phyloP scores from a whole-genome alignment of 2,888 invertebrate genomes.

The Orthonychiurus folsomi region DNA sequence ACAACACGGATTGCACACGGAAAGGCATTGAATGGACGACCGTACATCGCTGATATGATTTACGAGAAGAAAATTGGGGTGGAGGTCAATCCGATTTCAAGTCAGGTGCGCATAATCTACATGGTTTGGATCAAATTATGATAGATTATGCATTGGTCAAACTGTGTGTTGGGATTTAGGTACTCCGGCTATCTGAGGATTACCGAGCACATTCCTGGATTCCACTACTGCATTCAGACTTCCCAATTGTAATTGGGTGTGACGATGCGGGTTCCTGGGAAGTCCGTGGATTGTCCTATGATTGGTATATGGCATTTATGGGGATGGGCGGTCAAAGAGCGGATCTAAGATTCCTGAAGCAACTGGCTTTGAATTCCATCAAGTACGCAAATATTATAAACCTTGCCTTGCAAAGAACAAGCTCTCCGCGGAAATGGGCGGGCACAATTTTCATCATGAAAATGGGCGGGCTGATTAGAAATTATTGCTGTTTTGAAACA shows the following conservation, averaged over 20 bases:
- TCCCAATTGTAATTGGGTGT: constrained; percentile 65
- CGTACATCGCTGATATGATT: constrained; percentile 53
- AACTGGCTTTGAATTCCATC: constrained; percentile 64
- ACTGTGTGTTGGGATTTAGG: too few relatives aligned
- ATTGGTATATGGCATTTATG: constrained; percentile 69
- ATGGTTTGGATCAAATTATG: background rate
- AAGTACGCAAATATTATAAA: constrained; percentile 29
- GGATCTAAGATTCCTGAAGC: constrained; percentile 62
- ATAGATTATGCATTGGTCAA: background rate
- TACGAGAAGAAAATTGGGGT: constrained; percentile 56
- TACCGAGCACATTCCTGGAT: constrained; percentile 66
- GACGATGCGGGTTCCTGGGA: constrained; percentile 61
- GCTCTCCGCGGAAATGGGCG: too few relatives aligned
- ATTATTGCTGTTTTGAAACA: too few relatives aligned
- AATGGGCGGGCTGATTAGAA: too few relatives aligned
- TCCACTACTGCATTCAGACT: constrained; percentile 55
- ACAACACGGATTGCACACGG: constrained; percentile 70
- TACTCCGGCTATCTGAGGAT: constrained; percentile 59
- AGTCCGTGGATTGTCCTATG: constrained; percentile 61
- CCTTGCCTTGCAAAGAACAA: background rate
- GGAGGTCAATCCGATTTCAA: constrained; percentile 71
- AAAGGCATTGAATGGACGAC: constrained; percentile 65
- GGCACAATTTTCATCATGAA: too few relatives aligned
- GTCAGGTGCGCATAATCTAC: constrained; percentile 49
- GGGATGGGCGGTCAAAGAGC: constrained; percentile 59